Conservation (phyloP, 2,797 vertebrate genomes). For the Arnoldichthys spilopterus region DNA sequence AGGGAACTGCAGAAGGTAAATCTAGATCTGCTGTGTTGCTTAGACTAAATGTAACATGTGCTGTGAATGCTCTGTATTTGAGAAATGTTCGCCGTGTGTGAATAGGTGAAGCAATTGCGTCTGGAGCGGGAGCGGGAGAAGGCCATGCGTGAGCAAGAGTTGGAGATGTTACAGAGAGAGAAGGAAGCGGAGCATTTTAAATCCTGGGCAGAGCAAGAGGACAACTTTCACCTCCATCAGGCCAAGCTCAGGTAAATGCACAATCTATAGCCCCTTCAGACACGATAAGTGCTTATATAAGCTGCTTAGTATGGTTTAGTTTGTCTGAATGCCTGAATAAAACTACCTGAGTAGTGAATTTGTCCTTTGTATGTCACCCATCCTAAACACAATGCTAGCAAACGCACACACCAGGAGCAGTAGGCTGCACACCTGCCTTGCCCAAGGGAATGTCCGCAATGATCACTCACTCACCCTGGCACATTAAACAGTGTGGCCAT, state of each 20-base stretch:
- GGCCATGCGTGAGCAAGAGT: constrained; percentile 94
- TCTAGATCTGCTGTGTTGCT: not conserved
- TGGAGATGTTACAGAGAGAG: constrained; percentile 97
- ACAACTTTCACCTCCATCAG: constrained; percentile 97
- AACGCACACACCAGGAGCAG: no score
- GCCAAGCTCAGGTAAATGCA: constrained; percentile 90
- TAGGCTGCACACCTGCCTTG: no score
- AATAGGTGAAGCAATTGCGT: constrained; percentile 94
- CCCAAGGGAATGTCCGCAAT: no score
- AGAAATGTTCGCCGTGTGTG: not conserved
- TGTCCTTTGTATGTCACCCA: no score
- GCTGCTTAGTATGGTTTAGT: no score
- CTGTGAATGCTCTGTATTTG: not conserved
- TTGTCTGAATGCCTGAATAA: no score
- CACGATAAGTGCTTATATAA: no score
- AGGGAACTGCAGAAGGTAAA: constrained; percentile 95
- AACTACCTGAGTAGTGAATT: no score
- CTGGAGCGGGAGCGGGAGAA: constrained; percentile 96
- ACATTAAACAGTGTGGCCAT: no score
- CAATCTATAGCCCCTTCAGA: not conserved
- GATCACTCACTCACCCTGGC: no score
- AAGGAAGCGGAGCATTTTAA: constrained; percentile 98
- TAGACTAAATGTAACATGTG: no score
- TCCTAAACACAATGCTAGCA: no score
- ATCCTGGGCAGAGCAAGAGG: constrained; percentile 98